Percentiles rank a stretch among this genome's conserved stretches.
Conservation (phyloP, 2,113 vertebrate genomes). For the Paracanthobrama guichenoti region DNA sequence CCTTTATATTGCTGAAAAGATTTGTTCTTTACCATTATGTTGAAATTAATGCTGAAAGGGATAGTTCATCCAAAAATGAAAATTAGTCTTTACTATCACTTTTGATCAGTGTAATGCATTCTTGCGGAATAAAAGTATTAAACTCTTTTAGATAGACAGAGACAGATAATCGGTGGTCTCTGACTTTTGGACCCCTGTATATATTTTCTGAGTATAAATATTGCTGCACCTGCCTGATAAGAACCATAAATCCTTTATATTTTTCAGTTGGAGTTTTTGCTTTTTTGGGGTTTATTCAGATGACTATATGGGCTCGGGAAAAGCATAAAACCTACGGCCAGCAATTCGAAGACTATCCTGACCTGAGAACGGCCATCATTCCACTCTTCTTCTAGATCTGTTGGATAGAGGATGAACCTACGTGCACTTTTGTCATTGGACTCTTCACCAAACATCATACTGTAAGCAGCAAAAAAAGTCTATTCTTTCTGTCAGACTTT, state of each 20-base stretch:
- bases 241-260: not conserved
- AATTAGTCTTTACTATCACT: too few species aligned
- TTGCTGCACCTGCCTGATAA: not conserved
- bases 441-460: not conserved
- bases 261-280: conserved; percentile 68
- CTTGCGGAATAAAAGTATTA: too few species aligned
- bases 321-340: conserved; percentile 75
- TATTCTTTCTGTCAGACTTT: not conserved
- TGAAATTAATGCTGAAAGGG: too few species aligned
- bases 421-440: conserved; percentile 2
- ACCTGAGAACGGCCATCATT: conserved; percentile 71
- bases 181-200: not conserved
- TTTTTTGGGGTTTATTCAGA: conserved; percentile 73
- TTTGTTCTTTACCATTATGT: too few species aligned
- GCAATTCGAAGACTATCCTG: conserved; percentile 82
- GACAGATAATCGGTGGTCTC: not conserved
- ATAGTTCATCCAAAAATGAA: too few species aligned
- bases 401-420: not conserved
- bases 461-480: not conserved
- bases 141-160: too few species aligned
- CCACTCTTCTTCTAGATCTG: conserved; percentile 70
- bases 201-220: not conserved
- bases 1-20: too few species aligned
- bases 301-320: conserved; percentile 76
- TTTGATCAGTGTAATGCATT: too few species aligned